Base-by-base conservation (phyloP, 2,797 vertebrate species). In the Anolis apletophallus region DNA sequence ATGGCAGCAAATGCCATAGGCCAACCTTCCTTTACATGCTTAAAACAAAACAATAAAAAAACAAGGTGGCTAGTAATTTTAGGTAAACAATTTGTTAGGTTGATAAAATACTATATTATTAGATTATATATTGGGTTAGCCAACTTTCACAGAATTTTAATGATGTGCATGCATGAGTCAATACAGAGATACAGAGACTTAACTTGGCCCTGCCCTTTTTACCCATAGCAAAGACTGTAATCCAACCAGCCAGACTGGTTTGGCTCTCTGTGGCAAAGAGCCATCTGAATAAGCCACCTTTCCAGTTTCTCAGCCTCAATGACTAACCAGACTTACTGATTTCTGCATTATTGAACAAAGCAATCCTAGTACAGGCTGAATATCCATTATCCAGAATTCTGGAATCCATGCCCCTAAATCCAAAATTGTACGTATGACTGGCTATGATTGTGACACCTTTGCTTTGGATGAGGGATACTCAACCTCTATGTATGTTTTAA, bases 171-270 rank as follows among this genome's bases (percentile, higher is more conserved):
- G 54, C 3, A 19, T 72, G 32, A 69, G 13, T 59, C 3, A 14
- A 36, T n/a, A 11, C 9, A 29, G 19, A 19, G 17, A 19, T 19
- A 55, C 17, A 36, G 21, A 12, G 21, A 83, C 26, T 29, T 16
- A 52, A 21, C 40, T 46, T 67, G 57, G 19, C 46, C 54, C 29
- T n/a, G 71, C 67, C 46, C n/a, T 50, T 77, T 40, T 61, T 73
- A 55, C 3, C 71, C 29, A 40, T 23, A 46, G 57, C 26, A 74
- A 19, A 55, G 71, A 55, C 10, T 76, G 34, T 32, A 78, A 55
- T 19, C 84, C 67, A 88, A 72, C 88, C 32, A 29, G 74, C 59
- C 55, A 2, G 8, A 83, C 88, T 29, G 57, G 88, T 88, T 82
- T 55, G 55, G 32, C 67, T 78, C 17, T 83, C 73, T 46, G 54